These are phyloP conservation scores for Chondrosia reniformis DNA, from an alignment of 37 sponge, comb jelly and placozoan species.

Conservation along the genomic window DNA sequence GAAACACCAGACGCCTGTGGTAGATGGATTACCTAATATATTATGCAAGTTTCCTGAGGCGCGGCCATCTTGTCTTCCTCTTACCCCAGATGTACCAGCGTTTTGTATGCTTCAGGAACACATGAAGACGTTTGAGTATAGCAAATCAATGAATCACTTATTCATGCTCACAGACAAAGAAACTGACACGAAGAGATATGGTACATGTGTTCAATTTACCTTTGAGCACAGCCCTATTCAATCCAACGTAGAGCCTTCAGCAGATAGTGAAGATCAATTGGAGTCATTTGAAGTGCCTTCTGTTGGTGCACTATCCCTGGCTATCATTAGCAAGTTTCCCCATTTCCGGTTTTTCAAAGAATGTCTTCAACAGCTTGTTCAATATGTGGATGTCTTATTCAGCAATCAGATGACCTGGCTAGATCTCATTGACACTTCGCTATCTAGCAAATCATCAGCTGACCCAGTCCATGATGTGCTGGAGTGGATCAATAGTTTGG, in stretches of 20 bases:
- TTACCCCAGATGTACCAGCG: conserved; percentile 44
- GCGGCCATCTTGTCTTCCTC: conserved; percentile 5
- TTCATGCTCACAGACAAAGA: conserved; percentile 84
- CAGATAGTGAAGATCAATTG: background rate
- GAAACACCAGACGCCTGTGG: too few relatives aligned
- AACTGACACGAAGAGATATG: conserved; percentile 49
- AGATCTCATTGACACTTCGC: background rate
- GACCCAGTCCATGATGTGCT: conserved; percentile 27
- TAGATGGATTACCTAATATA: background rate
- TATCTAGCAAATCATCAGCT: background rate
- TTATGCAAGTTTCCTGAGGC: background rate
- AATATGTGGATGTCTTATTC: background rate
- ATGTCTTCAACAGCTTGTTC: conserved; percentile 19
- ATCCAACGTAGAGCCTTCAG: background rate
- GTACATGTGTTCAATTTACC: conserved; percentile 58
- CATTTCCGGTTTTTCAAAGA: conserved; percentile 59
- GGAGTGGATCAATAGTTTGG: conserved; percentile 54
- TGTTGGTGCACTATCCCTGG: conserved; percentile 53
- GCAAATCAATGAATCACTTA: conserved; percentile 27
- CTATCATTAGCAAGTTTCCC: conserved; percentile 45
- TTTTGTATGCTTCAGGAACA: conserved; percentile 71
- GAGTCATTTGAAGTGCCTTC: conserved; percentile 37
- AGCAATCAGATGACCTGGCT: background rate
- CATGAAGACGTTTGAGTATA: background rate
- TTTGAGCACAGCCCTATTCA: conserved; percentile 17